Conservation (phyloP, 2,113 vertebrate species). For the Tychaedon coryphoeus region DNA sequence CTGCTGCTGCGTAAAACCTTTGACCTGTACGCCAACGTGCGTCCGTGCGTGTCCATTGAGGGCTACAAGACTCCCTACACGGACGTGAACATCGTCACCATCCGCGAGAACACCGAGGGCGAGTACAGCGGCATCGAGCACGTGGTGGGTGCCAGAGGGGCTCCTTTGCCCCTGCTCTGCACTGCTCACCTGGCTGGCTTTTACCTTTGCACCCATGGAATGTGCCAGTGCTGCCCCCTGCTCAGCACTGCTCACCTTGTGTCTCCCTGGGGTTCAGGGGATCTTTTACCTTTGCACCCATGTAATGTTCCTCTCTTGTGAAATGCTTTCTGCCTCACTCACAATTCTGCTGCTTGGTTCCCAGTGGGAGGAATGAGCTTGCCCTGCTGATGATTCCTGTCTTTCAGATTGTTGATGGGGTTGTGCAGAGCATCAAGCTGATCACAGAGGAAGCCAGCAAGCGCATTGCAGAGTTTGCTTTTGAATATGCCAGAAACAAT, state of each 20-base stretch:
- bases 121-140: slow-evolving; percentile 97
- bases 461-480: slow-evolving; percentile 93
- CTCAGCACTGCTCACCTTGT: no score
- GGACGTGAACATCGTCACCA: slow-evolving; percentile 88
- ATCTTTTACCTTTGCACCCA: no score
- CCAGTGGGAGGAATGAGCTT: background rate
- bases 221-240: background rate
- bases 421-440: slow-evolving; percentile 96
- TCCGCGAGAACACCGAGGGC: slow-evolving; percentile 85
- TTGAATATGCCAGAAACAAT: slow-evolving; percentile 93
- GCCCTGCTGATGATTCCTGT: background rate
- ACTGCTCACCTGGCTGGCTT: no score
- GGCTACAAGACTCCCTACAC: slow-evolving; percentile 93
- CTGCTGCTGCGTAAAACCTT: slow-evolving; percentile 92
- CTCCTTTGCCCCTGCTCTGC: background rate
- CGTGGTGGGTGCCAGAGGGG: slow-evolving; percentile 72
- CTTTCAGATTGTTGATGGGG: slow-evolving; percentile 93
- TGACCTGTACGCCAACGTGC: slow-evolving; percentile 93
- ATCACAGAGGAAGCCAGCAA: slow-evolving; percentile 92
- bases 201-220: background rate
- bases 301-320: background rate
- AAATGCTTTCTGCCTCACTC: background rate
- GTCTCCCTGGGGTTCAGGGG: no score
- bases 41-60: slow-evolving; percentile 93
- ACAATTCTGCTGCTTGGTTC: background rate